Evolutionary conservation across 2,888 invertebrate genomes (phyloP).

Genomic region (Pammene aurita): DNA sequence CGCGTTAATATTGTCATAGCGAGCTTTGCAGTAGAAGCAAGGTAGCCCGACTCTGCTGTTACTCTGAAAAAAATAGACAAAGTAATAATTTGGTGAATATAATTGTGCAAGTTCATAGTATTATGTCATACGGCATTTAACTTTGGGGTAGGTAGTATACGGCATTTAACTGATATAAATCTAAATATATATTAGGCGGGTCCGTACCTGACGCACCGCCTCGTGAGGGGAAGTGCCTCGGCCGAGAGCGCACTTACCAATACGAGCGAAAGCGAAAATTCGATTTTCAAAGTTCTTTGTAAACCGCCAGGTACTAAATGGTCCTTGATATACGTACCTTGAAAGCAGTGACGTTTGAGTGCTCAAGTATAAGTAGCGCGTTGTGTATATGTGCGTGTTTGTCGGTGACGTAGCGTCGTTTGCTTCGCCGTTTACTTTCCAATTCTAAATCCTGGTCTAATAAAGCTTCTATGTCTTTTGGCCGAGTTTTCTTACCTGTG

Average conservation of each 20-base stretch:
- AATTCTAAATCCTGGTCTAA: constrained; percentile 45
- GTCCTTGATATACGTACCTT: constrained; percentile 44
- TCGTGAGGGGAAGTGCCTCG: no score
- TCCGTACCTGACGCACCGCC: no score
- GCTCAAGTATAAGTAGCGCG: constrained; percentile 57
- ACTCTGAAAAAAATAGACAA: constrained; percentile 47
- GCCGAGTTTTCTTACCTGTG: constrained; percentile 19
- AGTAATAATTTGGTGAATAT: no score
- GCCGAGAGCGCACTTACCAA: no score
- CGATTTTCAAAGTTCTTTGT: no score
- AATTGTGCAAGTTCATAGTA: not conserved
- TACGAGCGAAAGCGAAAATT: no score
- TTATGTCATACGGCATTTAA: not conserved
- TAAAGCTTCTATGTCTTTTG: constrained; percentile 53
- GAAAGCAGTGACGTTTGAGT: constrained; percentile 67
- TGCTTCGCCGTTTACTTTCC: constrained; percentile 9
- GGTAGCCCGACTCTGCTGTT: constrained; percentile 66
- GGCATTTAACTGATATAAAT: not conserved
- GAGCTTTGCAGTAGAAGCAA: constrained; percentile 67
- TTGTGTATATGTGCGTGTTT: constrained; percentile 65
- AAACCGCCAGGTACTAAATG: no score
- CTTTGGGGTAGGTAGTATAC: not conserved
- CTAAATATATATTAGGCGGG: no score
- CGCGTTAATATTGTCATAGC: constrained; percentile 58
- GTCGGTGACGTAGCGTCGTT: constrained; percentile 55